These are phyloP conservation scores for Cichlasoma orientale DNA, from an alignment of 2,797 vertebrate species.

Conservation along the genomic window DNA sequence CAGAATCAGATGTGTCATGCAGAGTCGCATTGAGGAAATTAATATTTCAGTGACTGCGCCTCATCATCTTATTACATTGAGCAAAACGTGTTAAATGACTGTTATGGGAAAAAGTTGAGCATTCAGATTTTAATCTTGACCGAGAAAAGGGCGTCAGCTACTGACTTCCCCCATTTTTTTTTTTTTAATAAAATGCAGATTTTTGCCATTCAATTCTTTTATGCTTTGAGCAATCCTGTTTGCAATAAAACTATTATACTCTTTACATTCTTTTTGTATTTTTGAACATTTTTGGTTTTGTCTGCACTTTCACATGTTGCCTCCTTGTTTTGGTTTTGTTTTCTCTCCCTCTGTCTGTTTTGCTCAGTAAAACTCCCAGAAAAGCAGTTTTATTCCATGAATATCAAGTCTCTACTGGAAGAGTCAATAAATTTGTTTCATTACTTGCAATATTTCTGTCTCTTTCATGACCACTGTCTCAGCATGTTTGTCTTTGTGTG, in stretches of 20 bases:
- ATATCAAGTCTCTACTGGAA: slow-evolving; percentile 95
- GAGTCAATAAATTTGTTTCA: slow-evolving; percentile 95
- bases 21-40: slow-evolving; percentile 53
- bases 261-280: slow-evolving; percentile 84
- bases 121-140: slow-evolving; percentile 64
- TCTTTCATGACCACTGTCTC: slow-evolving; percentile 37
- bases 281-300: slow-evolving; percentile 86
- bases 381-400: slow-evolving; percentile 95
- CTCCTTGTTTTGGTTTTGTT: slow-evolving; percentile 64
- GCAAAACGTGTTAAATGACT: slow-evolving; percentile 64
- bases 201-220: slow-evolving; percentile 71
- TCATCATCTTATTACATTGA: slow-evolving; percentile 64
- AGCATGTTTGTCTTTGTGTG: slow-evolving; percentile 12
- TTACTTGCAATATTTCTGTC: slow-evolving; percentile 62
- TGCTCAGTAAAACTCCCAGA: slow-evolving; percentile 86
- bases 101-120: slow-evolving; percentile 67
- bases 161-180: slow-evolving; percentile 61
- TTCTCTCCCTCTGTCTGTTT: slow-evolving; percentile 74
- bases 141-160: slow-evolving; percentile 58
- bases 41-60: slow-evolving; percentile 55
- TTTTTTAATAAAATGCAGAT: slow-evolving; percentile 65
- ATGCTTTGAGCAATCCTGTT: slow-evolving; percentile 85
- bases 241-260: slow-evolving; percentile 84
- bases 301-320: slow-evolving; percentile 86
- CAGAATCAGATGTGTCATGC: slow-evolving; percentile 51